phyloP scores from a whole-genome alignment of 2,797 vertebrate genomes.

The Tadarida brasiliensis region DNA sequence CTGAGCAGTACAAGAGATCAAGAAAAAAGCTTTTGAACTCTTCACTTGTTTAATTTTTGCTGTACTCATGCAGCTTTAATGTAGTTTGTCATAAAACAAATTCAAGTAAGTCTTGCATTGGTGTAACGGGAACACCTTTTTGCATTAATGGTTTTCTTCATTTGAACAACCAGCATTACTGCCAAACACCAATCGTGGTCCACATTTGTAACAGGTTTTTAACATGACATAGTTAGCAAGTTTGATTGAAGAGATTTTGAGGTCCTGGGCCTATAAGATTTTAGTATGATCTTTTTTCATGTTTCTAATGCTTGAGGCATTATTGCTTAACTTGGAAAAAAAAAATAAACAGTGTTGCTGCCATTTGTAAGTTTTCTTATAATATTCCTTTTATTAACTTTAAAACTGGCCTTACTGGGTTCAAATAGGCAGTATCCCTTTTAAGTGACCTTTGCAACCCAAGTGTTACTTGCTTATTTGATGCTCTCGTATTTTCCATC shows the following conservation, averaged over 20 bases:
- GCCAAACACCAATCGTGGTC: slow-evolving; percentile 89
- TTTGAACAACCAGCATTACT: slow-evolving; percentile 92
- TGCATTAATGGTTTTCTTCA: slow-evolving; percentile 84
- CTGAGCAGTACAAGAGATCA: slow-evolving; percentile 61
- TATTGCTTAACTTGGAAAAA: slow-evolving; percentile 87
- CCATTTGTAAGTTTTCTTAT: slow-evolving; percentile 91
- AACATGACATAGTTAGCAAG: slow-evolving; percentile 88
- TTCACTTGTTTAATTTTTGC: slow-evolving; percentile 73
- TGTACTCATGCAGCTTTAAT: slow-evolving; percentile 53
- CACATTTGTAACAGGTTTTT: slow-evolving; percentile 91
- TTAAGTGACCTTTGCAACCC: slow-evolving; percentile 92
- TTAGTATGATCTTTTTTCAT: slow-evolving; percentile 89
- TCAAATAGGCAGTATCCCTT: slow-evolving; percentile 89
- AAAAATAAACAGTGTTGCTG: slow-evolving; percentile 85
- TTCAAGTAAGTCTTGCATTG: slow-evolving; percentile 67
- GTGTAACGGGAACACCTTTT: slow-evolving; percentile 73
- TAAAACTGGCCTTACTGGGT: slow-evolving; percentile 89
- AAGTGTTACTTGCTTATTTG: slow-evolving; percentile 91
- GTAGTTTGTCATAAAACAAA: slow-evolving; percentile 65
- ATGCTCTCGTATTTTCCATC: slow-evolving; percentile 83
- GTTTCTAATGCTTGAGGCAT: slow-evolving; percentile 89
- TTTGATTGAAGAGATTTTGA: slow-evolving; percentile 89
- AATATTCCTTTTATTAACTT: slow-evolving; percentile 88
- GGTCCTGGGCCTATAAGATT: slow-evolving; percentile 87
- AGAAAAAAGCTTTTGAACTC: slow-evolving; percentile 62